These are phyloP conservation scores for Oasisia sp. DNA, from an alignment of 2,888 invertebrate species.

Conservation along the genomic window DNA sequence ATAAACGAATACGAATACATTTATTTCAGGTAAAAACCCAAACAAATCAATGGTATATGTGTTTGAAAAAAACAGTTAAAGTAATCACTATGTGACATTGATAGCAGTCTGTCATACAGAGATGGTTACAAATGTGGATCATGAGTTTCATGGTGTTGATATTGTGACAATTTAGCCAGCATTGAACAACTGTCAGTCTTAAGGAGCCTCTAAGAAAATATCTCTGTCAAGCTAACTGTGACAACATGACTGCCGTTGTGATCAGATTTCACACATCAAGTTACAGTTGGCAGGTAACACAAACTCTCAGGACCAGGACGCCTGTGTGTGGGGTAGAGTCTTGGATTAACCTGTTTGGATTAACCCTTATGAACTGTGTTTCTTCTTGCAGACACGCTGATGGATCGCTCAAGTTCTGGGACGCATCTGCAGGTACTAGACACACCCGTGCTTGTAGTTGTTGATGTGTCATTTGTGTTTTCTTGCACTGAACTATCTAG, in stretches of 20 bases:
- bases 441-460: not conserved
- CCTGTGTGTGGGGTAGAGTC: not conserved
- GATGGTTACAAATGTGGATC: not conserved
- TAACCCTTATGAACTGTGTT: not conserved
- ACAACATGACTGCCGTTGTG: not conserved
- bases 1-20: too few species aligned
- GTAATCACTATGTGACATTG: too few species aligned
- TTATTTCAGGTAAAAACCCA: too few species aligned
- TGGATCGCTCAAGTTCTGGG: conserved; percentile 87
- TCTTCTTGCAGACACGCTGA: conserved; percentile 81
- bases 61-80: too few species aligned
- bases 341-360: not conserved
- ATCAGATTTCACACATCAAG: not conserved
- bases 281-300: not conserved
- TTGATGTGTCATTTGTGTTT: not conserved
- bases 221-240: not conserved
- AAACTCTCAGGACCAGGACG: not conserved
- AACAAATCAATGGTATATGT: too few species aligned
- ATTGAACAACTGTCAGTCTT: not conserved
- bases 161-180: not conserved
- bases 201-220: not conserved
- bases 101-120: too few species aligned
- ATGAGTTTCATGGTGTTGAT: not conserved
- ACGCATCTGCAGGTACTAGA: conserved; percentile 42
- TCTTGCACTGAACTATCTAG: not conserved